A percentile compares a stretch with the other conserved stretches of the same genome.
Evolutionary conservation across 2,797 vertebrate species (phyloP).

Genomic region (Myripristis jacobus): DNA sequence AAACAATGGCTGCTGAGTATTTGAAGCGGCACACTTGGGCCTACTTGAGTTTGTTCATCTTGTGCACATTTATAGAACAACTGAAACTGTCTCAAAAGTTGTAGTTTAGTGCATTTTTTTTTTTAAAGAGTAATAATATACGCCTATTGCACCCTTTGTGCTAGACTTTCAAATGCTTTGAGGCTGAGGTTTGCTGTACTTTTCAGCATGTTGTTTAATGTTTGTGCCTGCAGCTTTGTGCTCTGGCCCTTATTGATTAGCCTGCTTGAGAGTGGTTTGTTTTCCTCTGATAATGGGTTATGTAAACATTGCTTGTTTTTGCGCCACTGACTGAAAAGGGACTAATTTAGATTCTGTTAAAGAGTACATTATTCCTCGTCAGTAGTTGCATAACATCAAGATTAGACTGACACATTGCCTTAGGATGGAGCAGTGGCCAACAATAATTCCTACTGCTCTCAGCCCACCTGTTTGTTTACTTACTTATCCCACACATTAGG

Average conservation of each 20-base stretch:
- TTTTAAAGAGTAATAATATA: background rate
- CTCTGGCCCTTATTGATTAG: conserved; percentile 65
- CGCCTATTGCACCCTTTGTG: background rate
- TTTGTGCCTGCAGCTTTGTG: conserved; percentile 44
- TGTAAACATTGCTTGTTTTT: conserved; percentile 64
- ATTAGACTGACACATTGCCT: conserved; percentile 77
- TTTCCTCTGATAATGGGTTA: conserved; percentile 17
- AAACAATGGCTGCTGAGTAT: background rate
- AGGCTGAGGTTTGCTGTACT: conserved; percentile 5
- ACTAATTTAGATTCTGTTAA: conserved; percentile 38
- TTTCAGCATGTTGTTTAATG: conserved; percentile 24
- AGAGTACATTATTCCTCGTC: conserved; percentile 41
- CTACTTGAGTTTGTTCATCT: background rate
- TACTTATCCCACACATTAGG: conserved; percentile 62
- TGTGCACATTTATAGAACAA: background rate
- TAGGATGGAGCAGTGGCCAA: conserved; percentile 71
- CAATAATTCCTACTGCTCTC: conserved; percentile 74
- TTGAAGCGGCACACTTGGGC: too few relatives aligned
- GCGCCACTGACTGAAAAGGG: conserved; percentile 43
- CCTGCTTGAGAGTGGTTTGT: conserved; percentile 39
- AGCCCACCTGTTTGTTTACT: conserved; percentile 79
- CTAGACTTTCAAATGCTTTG: background rate
- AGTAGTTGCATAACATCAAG: conserved; percentile 73
- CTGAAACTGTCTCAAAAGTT: background rate
- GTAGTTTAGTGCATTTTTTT: conserved; percentile 14